Base-by-base conservation (phyloP, 2,797 vertebrate species). In the Spizella passerina region DNA sequence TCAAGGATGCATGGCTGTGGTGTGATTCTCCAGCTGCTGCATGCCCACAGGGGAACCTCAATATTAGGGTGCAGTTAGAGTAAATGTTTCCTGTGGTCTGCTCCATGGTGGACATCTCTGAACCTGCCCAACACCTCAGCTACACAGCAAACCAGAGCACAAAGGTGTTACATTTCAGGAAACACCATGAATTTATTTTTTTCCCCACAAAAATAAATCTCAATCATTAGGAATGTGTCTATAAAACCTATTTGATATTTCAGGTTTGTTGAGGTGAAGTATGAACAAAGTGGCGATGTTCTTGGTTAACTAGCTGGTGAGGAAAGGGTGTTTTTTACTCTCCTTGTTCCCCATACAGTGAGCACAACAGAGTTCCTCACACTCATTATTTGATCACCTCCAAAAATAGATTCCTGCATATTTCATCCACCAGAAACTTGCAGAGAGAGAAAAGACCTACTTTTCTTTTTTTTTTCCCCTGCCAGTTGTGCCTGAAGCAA, bases 91-190 rank as follows among this genome's bases (percentile, higher is more conserved):
- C 52, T 88, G 59, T 63, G 23, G 16, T 81, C 73, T 79, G 43
- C 6, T 34, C 34, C 0, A 0, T 27, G 32, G 21, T 0, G 2
- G n/a, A 16, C 0, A 1, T 36, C 38, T 81, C 82, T 39, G 41
- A 75, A 79, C 20, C 64, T 44, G 43, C 39, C 23, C 44, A 39
- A 27, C 11, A 14, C 20, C 59, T 70, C 82, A 91, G n/a, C n/a
- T n/a, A n/a, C n/a, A n/a, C n/a, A n/a, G 52, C 0, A 0, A 76
- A 30, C 5, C 2, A 4, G 12, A 65, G 11, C 2, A n/a, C 52
- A 87, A 82, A 76, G 47, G 10, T 4, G 1, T 65, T 59, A 47
- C 39, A 3, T 26, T 86, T 83, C 38, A 70, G 24, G 44, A 85
- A 93, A 79, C 30, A 66, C 3, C 38, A 20, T 56, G 15, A 41